Evolutionary conservation across 30 jellyfish, hydroid and myxozoan genomes (phyloP).

Genomic region (Phacellophora camtschatica): DNA sequence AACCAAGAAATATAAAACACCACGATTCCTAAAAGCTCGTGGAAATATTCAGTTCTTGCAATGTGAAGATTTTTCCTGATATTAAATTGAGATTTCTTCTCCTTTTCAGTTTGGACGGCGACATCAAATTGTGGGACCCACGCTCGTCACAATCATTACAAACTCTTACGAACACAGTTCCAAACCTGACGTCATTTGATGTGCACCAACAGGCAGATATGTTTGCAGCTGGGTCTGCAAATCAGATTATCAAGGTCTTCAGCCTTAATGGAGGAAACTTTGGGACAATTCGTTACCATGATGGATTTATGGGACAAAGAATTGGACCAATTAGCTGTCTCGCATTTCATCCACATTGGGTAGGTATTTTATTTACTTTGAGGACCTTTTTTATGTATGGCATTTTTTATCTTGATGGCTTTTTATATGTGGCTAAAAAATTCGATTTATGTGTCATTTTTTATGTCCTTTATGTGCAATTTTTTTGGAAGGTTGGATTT

Average conservation of each 20-base stretch:
- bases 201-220: constrained; percentile 86
- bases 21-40: too few species aligned
- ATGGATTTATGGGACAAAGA: constrained; percentile 98
- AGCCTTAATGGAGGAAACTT: constrained; percentile 78
- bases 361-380: too few species aligned
- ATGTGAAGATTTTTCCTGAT: too few species aligned
- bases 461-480: too few species aligned
- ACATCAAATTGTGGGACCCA: constrained; percentile 91
- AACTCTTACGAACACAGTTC: constrained; percentile 80
- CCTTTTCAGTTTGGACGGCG: constrained; percentile 84
- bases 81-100: too few species aligned
- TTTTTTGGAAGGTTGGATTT: too few species aligned
- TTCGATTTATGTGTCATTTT: too few species aligned
- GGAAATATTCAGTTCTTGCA: too few species aligned
- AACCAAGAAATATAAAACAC: too few species aligned
- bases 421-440: too few species aligned
- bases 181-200: constrained; percentile 80
- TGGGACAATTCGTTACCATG: constrained; percentile 91
- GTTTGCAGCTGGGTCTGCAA: constrained; percentile 94
- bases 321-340: constrained; percentile 95
- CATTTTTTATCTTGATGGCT: too few species aligned
- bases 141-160: constrained; percentile 78
- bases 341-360: constrained; percentile 97
- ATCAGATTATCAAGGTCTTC: constrained; percentile 74
- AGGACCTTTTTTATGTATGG: too few species aligned